Percentiles rank a stretch among this genome's conserved stretches.
phyloP scores from a whole-genome alignment of 2,888 invertebrate species.

The Dynastes maya region DNA sequence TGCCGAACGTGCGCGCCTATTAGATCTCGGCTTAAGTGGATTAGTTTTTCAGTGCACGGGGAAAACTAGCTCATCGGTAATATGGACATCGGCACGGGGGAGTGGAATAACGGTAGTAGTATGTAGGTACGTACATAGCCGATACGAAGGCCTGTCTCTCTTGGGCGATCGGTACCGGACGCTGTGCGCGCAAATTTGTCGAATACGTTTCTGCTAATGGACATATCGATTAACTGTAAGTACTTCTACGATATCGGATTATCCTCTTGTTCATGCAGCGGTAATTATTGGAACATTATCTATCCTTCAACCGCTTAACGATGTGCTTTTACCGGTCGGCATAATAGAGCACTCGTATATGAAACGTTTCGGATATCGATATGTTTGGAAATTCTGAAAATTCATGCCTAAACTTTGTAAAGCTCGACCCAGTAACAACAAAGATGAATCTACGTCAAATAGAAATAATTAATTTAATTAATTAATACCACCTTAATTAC shows the following conservation, averaged over 20 bases:
- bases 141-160: not conserved
- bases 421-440: no score
- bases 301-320: conserved; percentile 28
- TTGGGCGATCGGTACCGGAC: not conserved
- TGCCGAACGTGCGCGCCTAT: conserved; percentile 9
- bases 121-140: not conserved
- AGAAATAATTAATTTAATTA: no score
- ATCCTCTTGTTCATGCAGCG: conserved; percentile 22
- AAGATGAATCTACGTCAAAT: no score
- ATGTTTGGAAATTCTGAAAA: conserved; percentile 1
- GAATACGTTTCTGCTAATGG: conserved; percentile 45
- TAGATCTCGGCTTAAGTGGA: conserved; percentile 45
- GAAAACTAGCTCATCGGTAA: not conserved
- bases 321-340: conserved; percentile 30
- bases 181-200: conserved; percentile 24
- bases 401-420: not conserved
- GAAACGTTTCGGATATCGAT: not conserved
- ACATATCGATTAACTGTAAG: conserved; percentile 43
- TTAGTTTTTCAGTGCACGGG: conserved; percentile 14
- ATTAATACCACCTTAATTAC: no score
- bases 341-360: not conserved
- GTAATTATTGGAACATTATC: conserved; percentile 43
- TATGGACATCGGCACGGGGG: not conserved
- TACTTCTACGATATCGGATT: conserved; percentile 42
- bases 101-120: not conserved